Base-by-base conservation (phyloP, 1,140 invertebrate genomes). In the Coelopa frigida region DNA sequence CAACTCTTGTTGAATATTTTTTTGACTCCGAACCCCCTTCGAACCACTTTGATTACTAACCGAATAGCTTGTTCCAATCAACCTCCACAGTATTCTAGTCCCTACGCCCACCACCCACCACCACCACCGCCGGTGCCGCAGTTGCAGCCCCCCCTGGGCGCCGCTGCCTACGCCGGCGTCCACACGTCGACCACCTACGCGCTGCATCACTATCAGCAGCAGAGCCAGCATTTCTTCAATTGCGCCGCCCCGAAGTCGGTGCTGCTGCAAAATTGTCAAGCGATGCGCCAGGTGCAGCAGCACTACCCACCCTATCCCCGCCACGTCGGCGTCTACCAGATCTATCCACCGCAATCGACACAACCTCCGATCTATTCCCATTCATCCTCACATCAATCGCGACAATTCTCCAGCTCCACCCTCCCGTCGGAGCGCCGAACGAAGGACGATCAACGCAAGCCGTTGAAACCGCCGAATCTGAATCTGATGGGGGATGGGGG, bases 251-350 rank as follows among this genome's bases (percentile, higher is more conserved):
- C 50, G 50, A 73, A 67, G 59, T 66, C 56, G 35, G 72, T 68
- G 65, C 57, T 70, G 49, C 70, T 61, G 31, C 64, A 68, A 37
- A 72, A 71, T 39, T 69, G 62, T 45, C 62, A 68, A 47, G 61
- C 60, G 0, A 70, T 68, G 55, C 61, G 61, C 10, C 61, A 65
- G 52, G 60, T 68, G 17, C 66, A 71, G 44, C 67, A 70, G 51
- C 68, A 64, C 40, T 66, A 72, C 66, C 63, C 69, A 45, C 57
- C 64, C 26, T 63, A 71, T 58, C 67, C 71, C 10, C 56, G 65
- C 50, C 64, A 72, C 37, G 56, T 68, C 47, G 64, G 68, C 43
- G 56, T 65, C 3, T 61, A 72, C 56, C 57, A 65, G 23, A 67
- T 66, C 14, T 63, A 66, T 49, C 63, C 63, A n/a, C 63, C 58